Conservation (phyloP, 2,888 invertebrate genomes). For the Drosophila siamana region DNA sequence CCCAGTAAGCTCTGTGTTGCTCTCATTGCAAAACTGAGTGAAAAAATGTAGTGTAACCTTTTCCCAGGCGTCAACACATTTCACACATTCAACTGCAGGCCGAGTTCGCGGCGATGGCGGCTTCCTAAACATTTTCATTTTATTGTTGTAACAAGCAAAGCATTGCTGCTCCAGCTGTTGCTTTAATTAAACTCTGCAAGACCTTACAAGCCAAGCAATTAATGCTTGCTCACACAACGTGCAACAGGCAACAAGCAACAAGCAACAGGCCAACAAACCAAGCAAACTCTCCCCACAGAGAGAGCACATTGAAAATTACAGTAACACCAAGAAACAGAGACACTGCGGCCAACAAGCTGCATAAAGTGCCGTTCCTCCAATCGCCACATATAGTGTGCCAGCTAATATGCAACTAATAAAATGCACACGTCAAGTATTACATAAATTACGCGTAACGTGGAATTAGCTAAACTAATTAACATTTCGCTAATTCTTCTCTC, state of each 20-base stretch:
- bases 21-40: constrained; percentile 40
- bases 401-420: constrained; percentile 63
- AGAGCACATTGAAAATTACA: constrained; percentile 8
- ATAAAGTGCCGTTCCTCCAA: constrained; percentile 59
- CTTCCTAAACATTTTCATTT: constrained; percentile 59
- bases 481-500: constrained; percentile 45
- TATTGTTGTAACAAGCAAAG: constrained; percentile 62
- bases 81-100: constrained; percentile 64
- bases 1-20: constrained; percentile 17
- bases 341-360: constrained; percentile 13
- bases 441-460: constrained; percentile 74
- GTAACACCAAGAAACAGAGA: constrained; percentile 20
- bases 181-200: constrained; percentile 76
- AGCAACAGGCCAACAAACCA: no score
- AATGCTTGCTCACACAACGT: constrained; percentile 62
- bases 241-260: constrained; percentile 29
- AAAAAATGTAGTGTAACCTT: constrained; percentile 33
- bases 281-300: constrained; percentile 21
- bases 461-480: constrained; percentile 72
- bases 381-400: constrained; percentile 36
- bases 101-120: constrained; percentile 36
- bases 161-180: constrained; percentile 60
- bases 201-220: constrained; percentile 73
- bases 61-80: constrained; percentile 72
- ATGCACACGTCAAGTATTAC: constrained; percentile 70